These are phyloP conservation scores for Prietella phreatophila DNA, from an alignment of 2,113 vertebrate species.

Conservation along the genomic window DNA sequence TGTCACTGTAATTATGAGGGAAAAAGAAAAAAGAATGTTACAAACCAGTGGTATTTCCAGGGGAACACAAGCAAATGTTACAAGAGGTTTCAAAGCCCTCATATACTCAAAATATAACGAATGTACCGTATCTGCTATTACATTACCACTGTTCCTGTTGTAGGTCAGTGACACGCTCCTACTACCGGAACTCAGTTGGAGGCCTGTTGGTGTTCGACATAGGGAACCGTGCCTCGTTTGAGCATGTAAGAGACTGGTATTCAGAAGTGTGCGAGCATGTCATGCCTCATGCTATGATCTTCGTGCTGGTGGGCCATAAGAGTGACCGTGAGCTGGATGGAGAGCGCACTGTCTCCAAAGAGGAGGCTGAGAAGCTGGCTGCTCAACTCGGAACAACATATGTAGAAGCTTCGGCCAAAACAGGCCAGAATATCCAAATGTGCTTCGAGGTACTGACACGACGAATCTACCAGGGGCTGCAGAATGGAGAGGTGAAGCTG, in stretches of 20 bases:
- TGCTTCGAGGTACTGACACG: slow-evolving; percentile 72
- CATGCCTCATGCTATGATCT: slow-evolving; percentile 70
- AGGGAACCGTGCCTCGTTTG: slow-evolving; percentile 77
- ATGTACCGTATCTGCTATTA: background rate
- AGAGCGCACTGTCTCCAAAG: slow-evolving; percentile 66
- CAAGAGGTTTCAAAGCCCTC: background rate
- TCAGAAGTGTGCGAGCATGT: slow-evolving; percentile 74
- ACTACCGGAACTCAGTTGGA: slow-evolving; percentile 79
- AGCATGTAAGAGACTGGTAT: slow-evolving; percentile 77
- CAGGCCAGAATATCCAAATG: slow-evolving; percentile 68
- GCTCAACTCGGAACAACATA: slow-evolving; percentile 69
- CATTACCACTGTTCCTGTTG: background rate
- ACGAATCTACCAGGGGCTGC: slow-evolving; percentile 72
- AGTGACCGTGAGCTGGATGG: slow-evolving; percentile 67
- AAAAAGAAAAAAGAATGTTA: background rate
- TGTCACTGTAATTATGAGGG: background rate
- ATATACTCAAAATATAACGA: background rate
- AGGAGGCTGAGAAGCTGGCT: slow-evolving; percentile 75
- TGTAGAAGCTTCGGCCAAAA: slow-evolving; percentile 79
- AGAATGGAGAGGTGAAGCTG: slow-evolving; percentile 63
- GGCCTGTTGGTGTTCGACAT: slow-evolving; percentile 82
- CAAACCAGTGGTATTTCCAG: background rate
- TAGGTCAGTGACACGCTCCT: slow-evolving; percentile 82
- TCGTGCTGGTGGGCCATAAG: slow-evolving; percentile 81
- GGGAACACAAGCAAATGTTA: background rate